Evolutionary conservation across 2,888 invertebrate species (phyloP).

Genomic region (Luffia ferchaultella): DNA sequence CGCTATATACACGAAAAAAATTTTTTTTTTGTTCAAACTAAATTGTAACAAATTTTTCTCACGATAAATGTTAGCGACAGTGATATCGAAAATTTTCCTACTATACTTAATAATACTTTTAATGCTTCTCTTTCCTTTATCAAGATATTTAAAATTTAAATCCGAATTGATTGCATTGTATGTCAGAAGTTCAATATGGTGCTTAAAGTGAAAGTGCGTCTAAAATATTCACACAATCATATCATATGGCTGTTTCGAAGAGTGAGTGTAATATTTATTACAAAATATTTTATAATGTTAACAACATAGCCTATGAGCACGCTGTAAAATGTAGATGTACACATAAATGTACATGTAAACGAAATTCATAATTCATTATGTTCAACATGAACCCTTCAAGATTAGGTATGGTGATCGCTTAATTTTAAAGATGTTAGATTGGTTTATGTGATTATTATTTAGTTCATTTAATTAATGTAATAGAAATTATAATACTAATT

Average conservation of each 20-base stretch:
- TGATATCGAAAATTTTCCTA: constrained; percentile 42
- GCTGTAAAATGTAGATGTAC: too few relatives aligned
- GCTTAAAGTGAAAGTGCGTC: constrained; percentile 63
- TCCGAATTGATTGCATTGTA: not conserved
- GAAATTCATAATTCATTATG: too few relatives aligned
- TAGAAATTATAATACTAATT: too few relatives aligned
- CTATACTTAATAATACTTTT: constrained; percentile 44
- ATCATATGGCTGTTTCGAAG: constrained; percentile 67
- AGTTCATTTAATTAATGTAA: too few relatives aligned
- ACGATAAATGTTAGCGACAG: constrained; percentile 28
- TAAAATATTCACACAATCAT: constrained; percentile 66
- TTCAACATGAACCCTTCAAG: too few relatives aligned
- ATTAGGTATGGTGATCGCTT: too few relatives aligned
- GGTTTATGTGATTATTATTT: too few relatives aligned
- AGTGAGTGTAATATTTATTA: constrained; percentile 41
- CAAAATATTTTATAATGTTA: not conserved
- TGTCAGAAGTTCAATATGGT: constrained; percentile 47
- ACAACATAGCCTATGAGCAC: not conserved
- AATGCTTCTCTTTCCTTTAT: constrained; percentile 44
- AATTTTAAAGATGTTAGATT: too few relatives aligned
- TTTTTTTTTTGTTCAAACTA: not conserved
- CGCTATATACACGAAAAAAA: constrained; percentile 1
- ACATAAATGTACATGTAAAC: too few relatives aligned
- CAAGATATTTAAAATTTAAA: constrained; percentile 31
- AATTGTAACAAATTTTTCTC: not conserved